Evolutionary conservation across 1,140 invertebrate genomes (phyloP).

Genomic region (Chrysomallon squamiferum): DNA sequence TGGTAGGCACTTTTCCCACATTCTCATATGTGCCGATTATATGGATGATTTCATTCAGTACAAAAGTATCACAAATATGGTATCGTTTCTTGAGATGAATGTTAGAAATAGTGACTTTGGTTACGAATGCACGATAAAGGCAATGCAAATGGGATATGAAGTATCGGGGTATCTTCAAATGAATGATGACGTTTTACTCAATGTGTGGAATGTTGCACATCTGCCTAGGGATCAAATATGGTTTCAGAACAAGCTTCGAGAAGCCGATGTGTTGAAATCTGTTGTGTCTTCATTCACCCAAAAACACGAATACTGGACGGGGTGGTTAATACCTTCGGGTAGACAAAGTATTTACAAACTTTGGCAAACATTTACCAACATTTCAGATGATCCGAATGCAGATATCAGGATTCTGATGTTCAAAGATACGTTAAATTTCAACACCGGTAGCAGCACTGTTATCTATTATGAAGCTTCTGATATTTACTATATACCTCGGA

Average conservation of each 20-base stretch:
- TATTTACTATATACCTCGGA: slow-evolving; percentile 2
- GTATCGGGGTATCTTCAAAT: slow-evolving; percentile 1
- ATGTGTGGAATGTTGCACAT: slow-evolving; percentile 1
- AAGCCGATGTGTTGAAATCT: background rate
- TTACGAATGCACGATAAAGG: background rate
- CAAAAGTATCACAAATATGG: background rate
- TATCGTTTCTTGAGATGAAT: slow-evolving; percentile 1
- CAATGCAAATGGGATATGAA: background rate
- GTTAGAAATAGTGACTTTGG: background rate
- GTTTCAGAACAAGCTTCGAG: background rate
- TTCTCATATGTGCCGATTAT: background rate
- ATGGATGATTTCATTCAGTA: background rate
- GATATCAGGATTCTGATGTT: background rate
- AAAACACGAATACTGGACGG: background rate
- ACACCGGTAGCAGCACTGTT: background rate
- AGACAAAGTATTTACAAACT: background rate
- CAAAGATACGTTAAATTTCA: background rate
- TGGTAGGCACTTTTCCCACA: background rate
- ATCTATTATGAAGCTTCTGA: slow-evolving; percentile 5
- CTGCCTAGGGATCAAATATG: slow-evolving; percentile 1
- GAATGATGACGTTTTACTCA: slow-evolving; percentile 4
- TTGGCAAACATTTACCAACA: background rate
- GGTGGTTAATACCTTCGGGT: background rate
- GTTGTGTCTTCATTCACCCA: background rate
- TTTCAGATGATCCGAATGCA: background rate